Evolutionary conservation across 2,113 vertebrate species (phyloP).

Genomic region (Epinephelus fuscoguttatus): DNA sequence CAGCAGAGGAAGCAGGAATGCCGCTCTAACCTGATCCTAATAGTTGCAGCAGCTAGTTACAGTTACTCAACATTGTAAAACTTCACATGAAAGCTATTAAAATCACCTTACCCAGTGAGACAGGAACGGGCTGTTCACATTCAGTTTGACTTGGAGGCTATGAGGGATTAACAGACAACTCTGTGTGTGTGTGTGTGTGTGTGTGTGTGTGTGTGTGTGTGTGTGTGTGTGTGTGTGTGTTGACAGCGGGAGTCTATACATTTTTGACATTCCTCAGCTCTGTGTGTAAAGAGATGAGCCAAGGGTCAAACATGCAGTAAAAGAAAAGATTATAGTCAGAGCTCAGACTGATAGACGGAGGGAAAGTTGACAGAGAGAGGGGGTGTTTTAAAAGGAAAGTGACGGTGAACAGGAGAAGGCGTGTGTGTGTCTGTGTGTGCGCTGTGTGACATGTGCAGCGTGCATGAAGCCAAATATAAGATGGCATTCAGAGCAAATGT

Average conservation of each 20-base stretch:
- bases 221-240: slow-evolving; percentile 23
- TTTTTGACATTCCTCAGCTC: slow-evolving; percentile 57
- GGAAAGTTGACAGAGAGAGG: not conserved
- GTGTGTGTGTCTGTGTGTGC: slow-evolving; percentile 1
- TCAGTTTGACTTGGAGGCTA: slow-evolving; percentile 6
- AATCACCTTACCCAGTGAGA: not conserved
- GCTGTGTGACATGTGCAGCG: not conserved
- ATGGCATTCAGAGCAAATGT: slow-evolving; percentile 2
- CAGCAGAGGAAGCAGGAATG: not conserved
- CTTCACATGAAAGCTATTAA: slow-evolving; percentile 18
- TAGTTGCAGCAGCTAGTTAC: not conserved
- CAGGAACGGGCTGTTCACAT: slow-evolving; percentile 22
- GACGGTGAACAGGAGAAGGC: not conserved
- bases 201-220: slow-evolving; percentile 21
- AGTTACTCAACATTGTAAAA: not conserved
- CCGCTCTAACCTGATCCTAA: not conserved
- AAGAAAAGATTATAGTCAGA: slow-evolving; percentile 17
- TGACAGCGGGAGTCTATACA: slow-evolving; percentile 22
- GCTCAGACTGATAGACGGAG: not conserved
- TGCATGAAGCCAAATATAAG: not conserved
- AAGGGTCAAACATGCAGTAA: slow-evolving; percentile 49
- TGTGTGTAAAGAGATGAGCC: slow-evolving; percentile 38
- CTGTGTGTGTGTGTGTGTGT: slow-evolving; percentile 14
- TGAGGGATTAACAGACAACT: not conserved
- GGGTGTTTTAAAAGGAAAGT: not conserved